phyloP scores from a whole-genome alignment of 2,888 invertebrate species.

The Tyria jacobaeae region DNA sequence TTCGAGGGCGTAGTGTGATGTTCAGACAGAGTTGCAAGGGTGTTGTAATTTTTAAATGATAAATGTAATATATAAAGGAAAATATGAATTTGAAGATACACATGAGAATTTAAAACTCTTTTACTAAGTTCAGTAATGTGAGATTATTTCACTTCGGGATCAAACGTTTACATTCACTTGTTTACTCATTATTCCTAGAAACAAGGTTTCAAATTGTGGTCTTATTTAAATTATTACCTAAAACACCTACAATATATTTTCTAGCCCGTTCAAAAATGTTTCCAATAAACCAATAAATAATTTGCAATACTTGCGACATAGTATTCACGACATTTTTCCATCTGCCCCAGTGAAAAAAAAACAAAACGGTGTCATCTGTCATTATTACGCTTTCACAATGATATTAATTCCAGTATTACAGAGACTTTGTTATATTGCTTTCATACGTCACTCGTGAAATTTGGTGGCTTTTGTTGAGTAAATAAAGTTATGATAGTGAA shows the following conservation, averaged over 20 bases:
- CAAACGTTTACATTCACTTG: too few relatives aligned
- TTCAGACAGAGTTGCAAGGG: too few relatives aligned
- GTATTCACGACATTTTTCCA: conserved; percentile 45
- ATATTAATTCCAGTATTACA: conserved; percentile 62
- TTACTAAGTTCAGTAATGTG: too few relatives aligned
- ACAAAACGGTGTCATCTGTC: conserved; percentile 60
- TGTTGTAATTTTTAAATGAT: too few relatives aligned
- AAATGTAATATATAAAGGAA: too few relatives aligned
- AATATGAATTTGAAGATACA: too few relatives aligned
- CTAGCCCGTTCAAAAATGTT: background rate
- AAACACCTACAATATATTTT: too few relatives aligned
- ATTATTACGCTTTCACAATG: conserved; percentile 56
- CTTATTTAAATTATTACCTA: background rate
- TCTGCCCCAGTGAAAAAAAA: conserved; percentile 52
- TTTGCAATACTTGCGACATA: conserved; percentile 12
- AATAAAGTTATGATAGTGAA: conserved; percentile 9
- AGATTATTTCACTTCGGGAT: too few relatives aligned
- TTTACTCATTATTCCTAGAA: too few relatives aligned
- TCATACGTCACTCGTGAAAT: conserved; percentile 34
- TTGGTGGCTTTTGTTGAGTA: conserved; percentile 25
- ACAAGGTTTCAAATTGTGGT: background rate
- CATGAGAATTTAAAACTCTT: too few relatives aligned
- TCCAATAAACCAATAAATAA: background rate
- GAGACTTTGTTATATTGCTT: conserved; percentile 48
- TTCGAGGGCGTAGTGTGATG: too few relatives aligned